Percentiles rank a stretch among this genome's conserved stretches.
Evolutionary conservation across 1,140 invertebrate genomes (phyloP).

Genomic region (Macrostomum lignano): DNA sequence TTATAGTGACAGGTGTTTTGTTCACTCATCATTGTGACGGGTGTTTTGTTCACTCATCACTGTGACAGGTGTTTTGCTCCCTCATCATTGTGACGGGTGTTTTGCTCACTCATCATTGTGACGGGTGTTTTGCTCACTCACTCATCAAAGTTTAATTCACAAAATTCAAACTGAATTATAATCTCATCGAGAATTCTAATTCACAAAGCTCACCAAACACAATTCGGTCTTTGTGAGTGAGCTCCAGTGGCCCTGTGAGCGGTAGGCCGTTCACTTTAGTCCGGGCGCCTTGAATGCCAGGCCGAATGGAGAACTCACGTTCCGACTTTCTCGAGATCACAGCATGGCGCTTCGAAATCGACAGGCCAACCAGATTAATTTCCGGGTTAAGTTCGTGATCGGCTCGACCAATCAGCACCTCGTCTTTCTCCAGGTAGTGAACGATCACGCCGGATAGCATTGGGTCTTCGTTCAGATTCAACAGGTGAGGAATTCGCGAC

Average conservation of each 20-base stretch:
- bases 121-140: too few species aligned
- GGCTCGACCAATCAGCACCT: constrained; percentile 20
- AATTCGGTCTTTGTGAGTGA: constrained; percentile 23
- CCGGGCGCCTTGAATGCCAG: constrained; percentile 15
- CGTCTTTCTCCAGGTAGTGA: constrained; percentile 16
- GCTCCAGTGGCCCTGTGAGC: constrained; percentile 12
- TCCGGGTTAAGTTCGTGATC: constrained; percentile 15
- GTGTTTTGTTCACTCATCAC: too few species aligned
- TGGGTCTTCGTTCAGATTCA: constrained; percentile 28
- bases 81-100: too few species aligned
- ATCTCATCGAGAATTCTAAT: neutral
- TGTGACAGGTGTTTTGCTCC: too few species aligned
- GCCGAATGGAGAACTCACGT: constrained; percentile 14
- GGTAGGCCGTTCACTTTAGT: constrained; percentile 25
- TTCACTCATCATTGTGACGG: too few species aligned
- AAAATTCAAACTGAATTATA: neutral
- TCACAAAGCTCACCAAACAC: constrained; percentile 19
- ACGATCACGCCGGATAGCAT: constrained; percentile 25
- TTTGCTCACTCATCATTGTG: too few species aligned
- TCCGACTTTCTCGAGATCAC: constrained; percentile 12
- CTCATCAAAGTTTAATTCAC: too few species aligned
- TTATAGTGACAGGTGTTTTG: too few species aligned
- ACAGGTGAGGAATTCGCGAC: constrained; percentile 15
- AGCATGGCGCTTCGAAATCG: constrained; percentile 22
- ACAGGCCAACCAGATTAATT: constrained; percentile 18